These are phyloP conservation scores for Cariama cristata DNA, from an alignment of 2,113 vertebrate genomes.

Conservation along the genomic window DNA sequence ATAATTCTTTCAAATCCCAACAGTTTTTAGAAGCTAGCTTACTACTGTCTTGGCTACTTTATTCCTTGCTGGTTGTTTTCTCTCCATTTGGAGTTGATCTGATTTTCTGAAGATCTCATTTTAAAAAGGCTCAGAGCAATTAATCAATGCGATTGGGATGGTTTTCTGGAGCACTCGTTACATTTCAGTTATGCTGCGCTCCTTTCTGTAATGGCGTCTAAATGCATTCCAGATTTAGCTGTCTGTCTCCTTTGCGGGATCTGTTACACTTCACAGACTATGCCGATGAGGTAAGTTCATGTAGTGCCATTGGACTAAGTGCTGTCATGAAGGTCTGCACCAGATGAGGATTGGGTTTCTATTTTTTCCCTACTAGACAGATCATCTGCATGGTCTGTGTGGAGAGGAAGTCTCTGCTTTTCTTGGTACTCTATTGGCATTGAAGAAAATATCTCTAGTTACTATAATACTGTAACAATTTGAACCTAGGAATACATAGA, in stretches of 20 bases:
- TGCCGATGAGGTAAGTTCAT: not conserved
- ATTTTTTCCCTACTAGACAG: not conserved
- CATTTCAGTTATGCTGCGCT: not conserved
- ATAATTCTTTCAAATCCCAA: constrained; percentile 33
- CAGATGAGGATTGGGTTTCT: not conserved
- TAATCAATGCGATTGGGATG: not conserved
- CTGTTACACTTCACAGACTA: not conserved
- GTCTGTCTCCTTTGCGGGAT: not conserved
- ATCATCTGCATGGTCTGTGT: not conserved
- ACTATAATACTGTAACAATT: not conserved
- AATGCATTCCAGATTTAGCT: constrained; percentile 35
- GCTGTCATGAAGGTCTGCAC: not conserved
- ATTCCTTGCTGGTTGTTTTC: not conserved
- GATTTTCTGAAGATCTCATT: constrained; percentile 32
- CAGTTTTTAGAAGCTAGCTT: constrained; percentile 23
- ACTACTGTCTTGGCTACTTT: constrained; percentile 60
- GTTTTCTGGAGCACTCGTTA: not conserved
- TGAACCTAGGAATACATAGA: not conserved
- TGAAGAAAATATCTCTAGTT: not conserved
- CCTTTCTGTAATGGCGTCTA: not conserved
- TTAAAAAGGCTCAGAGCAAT: not conserved
- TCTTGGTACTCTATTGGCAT: not conserved
- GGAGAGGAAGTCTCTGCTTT: not conserved
- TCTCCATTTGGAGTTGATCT: constrained; percentile 36
- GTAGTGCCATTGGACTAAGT: not conserved